Evolutionary conservation across 2,113 vertebrate genomes (phyloP).

Genomic region (Macrotus californicus): DNA sequence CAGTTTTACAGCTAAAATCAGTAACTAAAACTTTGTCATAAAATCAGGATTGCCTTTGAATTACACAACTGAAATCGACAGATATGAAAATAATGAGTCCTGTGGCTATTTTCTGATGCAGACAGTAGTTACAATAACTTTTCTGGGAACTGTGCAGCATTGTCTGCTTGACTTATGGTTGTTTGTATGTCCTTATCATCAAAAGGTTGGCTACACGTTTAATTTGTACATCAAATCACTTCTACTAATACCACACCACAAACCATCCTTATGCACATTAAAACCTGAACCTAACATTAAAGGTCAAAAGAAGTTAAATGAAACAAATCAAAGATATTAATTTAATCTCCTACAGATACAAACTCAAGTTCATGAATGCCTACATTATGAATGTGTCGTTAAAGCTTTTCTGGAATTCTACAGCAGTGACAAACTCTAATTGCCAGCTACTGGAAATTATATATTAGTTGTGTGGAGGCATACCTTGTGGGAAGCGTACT

Average conservation of each 20-base stretch:
- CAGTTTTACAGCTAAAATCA: neutral
- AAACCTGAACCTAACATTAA: slow-evolving; percentile 5
- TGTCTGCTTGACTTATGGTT: neutral
- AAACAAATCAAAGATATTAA: neutral
- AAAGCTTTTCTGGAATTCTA: slow-evolving; percentile 16
- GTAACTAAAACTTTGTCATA: neutral
- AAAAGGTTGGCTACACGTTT: neutral
- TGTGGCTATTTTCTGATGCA: slow-evolving; percentile 64
- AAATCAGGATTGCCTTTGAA: slow-evolving; percentile 35
- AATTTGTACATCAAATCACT: slow-evolving; percentile 6
- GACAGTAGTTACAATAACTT: neutral
- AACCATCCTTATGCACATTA: neutral
- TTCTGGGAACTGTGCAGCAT: neutral
- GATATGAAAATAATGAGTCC: slow-evolving; percentile 59
- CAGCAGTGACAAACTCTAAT: neutral
- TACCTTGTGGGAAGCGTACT: neutral
- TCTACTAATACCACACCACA: neutral
- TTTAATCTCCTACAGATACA: slow-evolving; percentile 26
- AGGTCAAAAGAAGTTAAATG: slow-evolving; percentile 7
- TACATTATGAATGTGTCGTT: neutral
- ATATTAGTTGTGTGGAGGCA: neutral
- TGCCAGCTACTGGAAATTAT: slow-evolving; percentile 20
- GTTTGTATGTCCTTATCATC: neutral
- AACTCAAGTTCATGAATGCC: slow-evolving; percentile 20
- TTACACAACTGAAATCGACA: neutral